phyloP scores from a whole-genome alignment of 2,797 vertebrate genomes.

The Lutjanus argentimaculatus region DNA sequence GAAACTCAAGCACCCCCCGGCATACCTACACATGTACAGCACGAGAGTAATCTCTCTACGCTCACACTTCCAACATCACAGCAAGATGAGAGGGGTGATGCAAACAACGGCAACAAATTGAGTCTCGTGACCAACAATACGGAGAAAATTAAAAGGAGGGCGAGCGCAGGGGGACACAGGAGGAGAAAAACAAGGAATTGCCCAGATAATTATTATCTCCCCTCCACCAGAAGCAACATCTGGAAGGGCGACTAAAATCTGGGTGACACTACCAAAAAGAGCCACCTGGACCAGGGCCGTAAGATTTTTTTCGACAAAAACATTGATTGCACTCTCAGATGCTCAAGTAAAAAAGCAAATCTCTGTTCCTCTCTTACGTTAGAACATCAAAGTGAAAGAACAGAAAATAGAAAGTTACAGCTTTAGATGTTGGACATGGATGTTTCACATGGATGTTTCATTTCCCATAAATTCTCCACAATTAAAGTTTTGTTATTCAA shows the following conservation, averaged over 20 bases:
- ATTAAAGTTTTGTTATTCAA: too few relatives aligned
- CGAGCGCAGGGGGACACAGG: neutral
- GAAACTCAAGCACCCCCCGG: slow-evolving; percentile 29
- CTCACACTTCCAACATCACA: slow-evolving; percentile 49
- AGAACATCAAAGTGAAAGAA: too few relatives aligned
- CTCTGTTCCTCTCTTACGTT: too few relatives aligned
- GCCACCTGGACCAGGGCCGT: too few relatives aligned
- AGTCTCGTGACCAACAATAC: slow-evolving; percentile 61
- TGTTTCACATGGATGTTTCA: too few relatives aligned
- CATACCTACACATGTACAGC: slow-evolving; percentile 60
- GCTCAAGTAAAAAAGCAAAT: too few relatives aligned
- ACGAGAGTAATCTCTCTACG: slow-evolving; percentile 38
- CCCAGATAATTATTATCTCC: slow-evolving; percentile 56
- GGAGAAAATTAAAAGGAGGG: slow-evolving; percentile 3
- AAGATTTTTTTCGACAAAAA: too few relatives aligned
- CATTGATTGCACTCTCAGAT: too few relatives aligned
- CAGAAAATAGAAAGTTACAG: too few relatives aligned
- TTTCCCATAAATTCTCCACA: too few relatives aligned
- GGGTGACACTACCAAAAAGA: slow-evolving; percentile 24
- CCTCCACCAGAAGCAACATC: slow-evolving; percentile 41
- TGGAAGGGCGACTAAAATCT: slow-evolving; percentile 37
- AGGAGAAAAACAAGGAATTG: slow-evolving; percentile 27
- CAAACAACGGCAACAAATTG: slow-evolving; percentile 75
- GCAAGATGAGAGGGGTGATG: slow-evolving; percentile 74
- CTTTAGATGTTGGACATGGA: too few relatives aligned